Conservation (phyloP, 2,888 invertebrate species). For the Ferrisia virgata region DNA sequence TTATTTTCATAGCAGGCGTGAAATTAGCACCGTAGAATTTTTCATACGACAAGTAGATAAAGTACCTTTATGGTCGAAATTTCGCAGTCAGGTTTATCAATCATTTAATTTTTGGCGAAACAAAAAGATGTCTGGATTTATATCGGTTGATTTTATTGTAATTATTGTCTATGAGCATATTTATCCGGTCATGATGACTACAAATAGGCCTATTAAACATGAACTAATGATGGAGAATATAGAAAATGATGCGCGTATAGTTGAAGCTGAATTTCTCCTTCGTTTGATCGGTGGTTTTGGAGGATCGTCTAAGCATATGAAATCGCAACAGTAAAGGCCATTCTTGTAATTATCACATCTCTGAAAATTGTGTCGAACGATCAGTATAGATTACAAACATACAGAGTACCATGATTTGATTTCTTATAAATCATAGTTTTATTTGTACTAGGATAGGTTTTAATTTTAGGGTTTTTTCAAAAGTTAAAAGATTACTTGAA, state of each 20-base stretch:
- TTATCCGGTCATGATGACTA: background rate
- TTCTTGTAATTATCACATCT: conserved; percentile 81
- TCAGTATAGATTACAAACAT: background rate
- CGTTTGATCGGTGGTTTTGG: conserved; percentile 44
- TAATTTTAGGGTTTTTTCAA: too few species aligned
- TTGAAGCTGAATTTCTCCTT: background rate
- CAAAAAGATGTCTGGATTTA: too few species aligned
- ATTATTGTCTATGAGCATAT: too few species aligned
- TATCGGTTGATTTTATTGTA: too few species aligned
- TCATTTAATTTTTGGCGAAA: too few species aligned
- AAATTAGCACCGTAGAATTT: background rate
- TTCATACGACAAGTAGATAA: background rate
- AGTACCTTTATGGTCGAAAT: too few species aligned
- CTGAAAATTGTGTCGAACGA: conserved; percentile 59
- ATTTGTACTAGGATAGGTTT: too few species aligned
- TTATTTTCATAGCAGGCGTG: too few species aligned
- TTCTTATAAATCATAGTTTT: too few species aligned
- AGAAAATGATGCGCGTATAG: background rate
- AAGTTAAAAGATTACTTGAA: too few species aligned
- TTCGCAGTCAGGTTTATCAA: too few species aligned
- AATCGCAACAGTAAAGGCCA: conserved; percentile 83
- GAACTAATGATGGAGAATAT: background rate
- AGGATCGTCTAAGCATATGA: conserved; percentile 72
- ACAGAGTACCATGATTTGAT: background rate
- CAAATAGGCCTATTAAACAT: background rate